Conservation (phyloP, 2,888 invertebrate species). For the Lycocerus yunnanus region DNA sequence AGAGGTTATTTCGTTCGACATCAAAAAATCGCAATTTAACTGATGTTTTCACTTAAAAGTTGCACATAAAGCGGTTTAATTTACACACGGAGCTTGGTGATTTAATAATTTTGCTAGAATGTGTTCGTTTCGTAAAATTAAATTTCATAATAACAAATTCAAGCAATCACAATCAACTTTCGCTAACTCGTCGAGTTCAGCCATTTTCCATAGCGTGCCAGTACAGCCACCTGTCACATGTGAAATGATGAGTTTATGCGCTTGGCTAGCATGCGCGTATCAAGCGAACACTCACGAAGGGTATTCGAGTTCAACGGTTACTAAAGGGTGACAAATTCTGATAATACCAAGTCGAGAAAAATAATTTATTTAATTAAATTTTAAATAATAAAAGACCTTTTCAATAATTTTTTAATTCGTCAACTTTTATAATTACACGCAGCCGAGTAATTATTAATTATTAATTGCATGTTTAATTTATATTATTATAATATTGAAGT, state of each 20-base stretch:
- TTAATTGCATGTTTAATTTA: background rate
- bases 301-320: conserved; percentile 25
- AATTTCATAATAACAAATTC: conserved; percentile 45
- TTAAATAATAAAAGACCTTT: background rate
- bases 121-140: conserved; percentile 36
- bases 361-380: background rate
- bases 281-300: conserved; percentile 36
- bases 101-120: conserved; percentile 37
- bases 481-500: background rate
- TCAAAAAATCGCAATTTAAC: conserved; percentile 4
- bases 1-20: conserved; percentile 1
- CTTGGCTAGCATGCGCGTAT: conserved; percentile 45
- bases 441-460: background rate
- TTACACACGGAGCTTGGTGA: conserved; percentile 34
- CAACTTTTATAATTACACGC: background rate
- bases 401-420: background rate
- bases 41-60: conserved; percentile 11
- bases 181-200: conserved; percentile 47
- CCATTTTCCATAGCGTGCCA: conserved; percentile 56
- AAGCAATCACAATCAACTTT: conserved; percentile 43
- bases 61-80: conserved; percentile 21
- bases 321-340: conserved; percentile 15
- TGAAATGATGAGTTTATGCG: conserved; percentile 45
- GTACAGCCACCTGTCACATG: conserved; percentile 55
- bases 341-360: background rate